phyloP scores from a whole-genome alignment of 2,888 invertebrate genomes.

The Drosophila mulleri region DNA sequence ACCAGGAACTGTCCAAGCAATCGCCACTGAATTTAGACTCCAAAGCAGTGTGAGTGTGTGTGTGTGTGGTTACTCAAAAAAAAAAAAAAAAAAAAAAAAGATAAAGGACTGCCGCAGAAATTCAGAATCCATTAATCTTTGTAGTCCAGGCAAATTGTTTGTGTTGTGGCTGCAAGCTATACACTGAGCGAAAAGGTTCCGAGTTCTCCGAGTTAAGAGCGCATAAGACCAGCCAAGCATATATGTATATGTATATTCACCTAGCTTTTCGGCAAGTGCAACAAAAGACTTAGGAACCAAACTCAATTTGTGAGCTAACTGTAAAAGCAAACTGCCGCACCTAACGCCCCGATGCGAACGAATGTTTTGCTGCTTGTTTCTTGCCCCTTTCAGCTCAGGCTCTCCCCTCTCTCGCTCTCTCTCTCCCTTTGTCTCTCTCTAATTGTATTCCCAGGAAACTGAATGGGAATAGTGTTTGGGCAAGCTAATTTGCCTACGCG shows the following conservation, averaged over 20 bases:
- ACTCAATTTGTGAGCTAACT: slow-evolving; percentile 73
- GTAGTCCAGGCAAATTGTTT: slow-evolving; percentile 62
- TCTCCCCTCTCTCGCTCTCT: not conserved
- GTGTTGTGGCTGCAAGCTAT: slow-evolving; percentile 9
- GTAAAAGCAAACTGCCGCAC: slow-evolving; percentile 57
- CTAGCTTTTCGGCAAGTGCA: slow-evolving; percentile 12
- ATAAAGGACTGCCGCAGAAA: slow-evolving; percentile 19
- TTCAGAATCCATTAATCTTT: slow-evolving; percentile 72
- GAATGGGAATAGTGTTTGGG: not conserved
- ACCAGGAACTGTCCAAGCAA: slow-evolving; percentile 81
- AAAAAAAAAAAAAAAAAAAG: not conserved
- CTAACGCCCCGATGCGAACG: slow-evolving; percentile 55
- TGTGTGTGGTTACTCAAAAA: slow-evolving; percentile 11
- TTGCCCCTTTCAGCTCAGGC: not conserved
- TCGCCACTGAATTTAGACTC: slow-evolving; percentile 73
- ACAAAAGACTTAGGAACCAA: slow-evolving; percentile 29
- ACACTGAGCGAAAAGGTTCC: slow-evolving; percentile 6
- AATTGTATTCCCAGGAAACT: slow-evolving; percentile 79
- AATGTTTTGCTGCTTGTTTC: not conserved
- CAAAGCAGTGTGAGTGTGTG: not conserved
- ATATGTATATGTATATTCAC: too few species aligned
- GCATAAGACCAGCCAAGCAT: too few species aligned
- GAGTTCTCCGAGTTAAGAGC: not conserved
- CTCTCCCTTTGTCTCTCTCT: slow-evolving; percentile 26
- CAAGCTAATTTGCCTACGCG: slow-evolving; percentile 77